Conservation (phyloP, 2,797 vertebrate species). For the Gymnoscopelus microlampas region DNA sequence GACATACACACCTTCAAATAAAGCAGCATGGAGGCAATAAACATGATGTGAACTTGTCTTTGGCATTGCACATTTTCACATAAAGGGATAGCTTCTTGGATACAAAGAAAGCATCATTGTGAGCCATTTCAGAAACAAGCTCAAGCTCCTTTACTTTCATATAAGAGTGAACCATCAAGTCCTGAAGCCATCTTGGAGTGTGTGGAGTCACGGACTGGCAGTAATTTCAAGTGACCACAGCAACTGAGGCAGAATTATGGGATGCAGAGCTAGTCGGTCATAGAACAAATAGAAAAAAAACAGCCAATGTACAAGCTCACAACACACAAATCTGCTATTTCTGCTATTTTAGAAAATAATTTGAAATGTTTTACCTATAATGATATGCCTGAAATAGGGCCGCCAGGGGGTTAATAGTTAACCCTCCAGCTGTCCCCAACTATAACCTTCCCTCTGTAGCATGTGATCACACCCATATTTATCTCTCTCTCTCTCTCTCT, state of each 20-base stretch:
- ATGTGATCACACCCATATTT: constrained; percentile 55
- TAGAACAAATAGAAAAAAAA: no score
- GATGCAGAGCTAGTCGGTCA: constrained; percentile 17
- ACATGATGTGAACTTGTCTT: background rate
- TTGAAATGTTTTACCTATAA: no score
- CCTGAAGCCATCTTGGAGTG: constrained; percentile 16
- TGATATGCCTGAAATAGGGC: no score
- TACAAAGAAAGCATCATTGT: constrained; percentile 28
- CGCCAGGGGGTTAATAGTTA: constrained; percentile 31
- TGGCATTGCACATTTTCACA: constrained; percentile 14
- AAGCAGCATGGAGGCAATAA: background rate
- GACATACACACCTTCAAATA: background rate
- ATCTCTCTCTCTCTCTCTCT: background rate
- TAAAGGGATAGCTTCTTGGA: constrained; percentile 1
- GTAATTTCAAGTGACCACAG: constrained; percentile 65
- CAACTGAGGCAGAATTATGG: constrained; percentile 61
- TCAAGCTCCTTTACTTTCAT: constrained; percentile 17
- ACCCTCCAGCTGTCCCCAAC: constrained; percentile 45
- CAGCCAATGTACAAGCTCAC: no score
- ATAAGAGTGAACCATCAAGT: no score
- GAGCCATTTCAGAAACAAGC: constrained; percentile 23
- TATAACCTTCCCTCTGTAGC: constrained; percentile 54
- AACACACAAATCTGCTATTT: no score
- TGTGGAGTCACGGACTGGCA: constrained; percentile 44
- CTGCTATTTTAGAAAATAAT: no score